Evolutionary conservation across 2,888 invertebrate species (phyloP).

Genomic region (Alviniconcha strummeri): DNA sequence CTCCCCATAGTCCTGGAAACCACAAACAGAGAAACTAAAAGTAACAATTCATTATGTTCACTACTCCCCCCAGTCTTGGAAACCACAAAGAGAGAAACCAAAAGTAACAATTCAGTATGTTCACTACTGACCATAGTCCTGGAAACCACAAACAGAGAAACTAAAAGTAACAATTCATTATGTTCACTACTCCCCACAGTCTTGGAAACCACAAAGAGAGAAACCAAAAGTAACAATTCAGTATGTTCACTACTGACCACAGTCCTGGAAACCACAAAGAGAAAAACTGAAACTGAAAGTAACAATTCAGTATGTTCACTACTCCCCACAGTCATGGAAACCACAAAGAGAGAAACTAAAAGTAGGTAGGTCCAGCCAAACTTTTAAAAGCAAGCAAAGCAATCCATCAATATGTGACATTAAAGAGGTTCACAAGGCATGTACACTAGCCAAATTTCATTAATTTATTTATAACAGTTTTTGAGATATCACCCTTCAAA

Average conservation of each 20-base stretch:
- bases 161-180: background rate
- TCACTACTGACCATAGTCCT: constrained; percentile 72
- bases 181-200: background rate
- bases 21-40: background rate
- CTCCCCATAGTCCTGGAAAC: constrained; percentile 68
- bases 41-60: background rate
- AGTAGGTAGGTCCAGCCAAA: too few species aligned
- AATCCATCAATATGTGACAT: too few species aligned
- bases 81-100: too few species aligned
- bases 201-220: too few species aligned
- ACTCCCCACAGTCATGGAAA: background rate
- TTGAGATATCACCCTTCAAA: too few species aligned
- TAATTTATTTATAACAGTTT: too few species aligned
- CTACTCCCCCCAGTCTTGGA: background rate
- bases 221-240: too few species aligned
- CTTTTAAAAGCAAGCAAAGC: background rate
- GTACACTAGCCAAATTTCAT: too few species aligned
- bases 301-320: background rate
- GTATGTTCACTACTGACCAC: constrained; percentile 70
- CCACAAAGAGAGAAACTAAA: too few species aligned
- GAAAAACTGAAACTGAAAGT: too few species aligned
- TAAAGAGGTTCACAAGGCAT: too few species aligned
- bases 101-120: constrained; percentile 43
- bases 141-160: background rate
- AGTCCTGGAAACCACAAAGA: constrained; percentile 53